Evolutionary conservation across 2,888 invertebrate species (phyloP), one percentile per base, ranked within the genome.

Genomic region (Ptycholaimellus sp.): DNA sequence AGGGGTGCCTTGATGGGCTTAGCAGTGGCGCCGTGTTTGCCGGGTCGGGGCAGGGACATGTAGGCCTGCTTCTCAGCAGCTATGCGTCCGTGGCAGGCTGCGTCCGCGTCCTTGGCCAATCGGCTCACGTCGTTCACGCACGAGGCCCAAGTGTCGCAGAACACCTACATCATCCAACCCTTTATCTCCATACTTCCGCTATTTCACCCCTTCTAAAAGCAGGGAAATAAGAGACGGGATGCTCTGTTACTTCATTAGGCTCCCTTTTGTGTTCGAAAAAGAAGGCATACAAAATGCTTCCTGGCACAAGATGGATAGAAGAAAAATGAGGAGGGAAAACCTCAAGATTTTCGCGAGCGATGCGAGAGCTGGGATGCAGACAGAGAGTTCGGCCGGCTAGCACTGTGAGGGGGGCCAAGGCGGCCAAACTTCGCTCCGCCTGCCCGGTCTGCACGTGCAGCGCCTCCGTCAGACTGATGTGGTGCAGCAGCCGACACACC

Each of bases 371-470:
- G 5, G 90, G 81, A 65, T 85, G 77, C 50, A 77, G 72, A 41
- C 81, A 79, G 43, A 93, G 63, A 33, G 85, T 82, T 52, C 83
- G 74, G 40, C 87, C 80, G 30, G 93, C 85, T 38, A 81, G 78
- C 48, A 90, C 73, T 36, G 79, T 74, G 71, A 90, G 80, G 28
- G 90, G 85, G 35, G 87, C 85, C 60, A 87, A 81, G 59, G 83
- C 80, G 60, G 82, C 70, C 51, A 93, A 67, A 65, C 83, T 83
- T 51, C 82, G 79, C 63, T 93, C 87, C 35, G 85, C 78, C 58
- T 90, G 87, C 61, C 85, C 83, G 6, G 87, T 81, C 50, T 81
- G 77, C 38, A 93, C 82, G 68, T 90, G 83, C 41, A 90, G 68
- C 30, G 81, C 76, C 62, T 93, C 90, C 23, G 82, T 79, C 50